Percentiles rank a stretch among this genome's conserved stretches.
Evolutionary conservation across 2,797 vertebrate species (phyloP).

Genomic region (Rhincodon typus): DNA sequence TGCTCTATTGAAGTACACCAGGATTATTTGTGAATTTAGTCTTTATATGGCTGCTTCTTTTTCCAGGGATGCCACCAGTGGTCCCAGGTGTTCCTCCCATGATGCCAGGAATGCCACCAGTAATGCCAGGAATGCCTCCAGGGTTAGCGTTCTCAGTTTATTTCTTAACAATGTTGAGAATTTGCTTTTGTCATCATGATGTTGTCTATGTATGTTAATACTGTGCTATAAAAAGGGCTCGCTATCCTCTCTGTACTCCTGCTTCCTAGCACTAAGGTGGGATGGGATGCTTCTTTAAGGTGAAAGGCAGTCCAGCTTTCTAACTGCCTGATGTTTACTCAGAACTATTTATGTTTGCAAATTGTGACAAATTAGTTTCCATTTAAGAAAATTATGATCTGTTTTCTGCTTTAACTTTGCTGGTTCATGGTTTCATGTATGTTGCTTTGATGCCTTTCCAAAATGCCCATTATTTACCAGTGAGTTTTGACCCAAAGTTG

Average conservation of each 20-base stretch:
- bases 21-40: neutral
- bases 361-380: too few relatives aligned
- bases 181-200: neutral
- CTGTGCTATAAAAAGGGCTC: neutral
- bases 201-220: neutral
- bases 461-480: neutral
- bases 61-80: constrained; percentile 85
- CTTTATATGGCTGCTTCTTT: constrained; percentile 38
- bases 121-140: constrained; percentile 92
- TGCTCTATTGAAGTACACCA: too few relatives aligned
- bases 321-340: neutral
- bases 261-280: neutral
- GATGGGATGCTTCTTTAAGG: neutral
- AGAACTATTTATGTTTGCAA: neutral
- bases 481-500: neutral
- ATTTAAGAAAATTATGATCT: neutral
- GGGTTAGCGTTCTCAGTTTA: constrained; percentile 64
- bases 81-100: constrained; percentile 91
- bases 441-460: neutral
- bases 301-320: neutral
- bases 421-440: neutral
- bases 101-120: constrained; percentile 93
- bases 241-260: neutral
- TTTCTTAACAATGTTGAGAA: neutral
- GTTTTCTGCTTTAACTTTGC: neutral